These are phyloP conservation scores for Thera obeliscata DNA, from an alignment of 2,888 invertebrate species.

Conservation along the genomic window DNA sequence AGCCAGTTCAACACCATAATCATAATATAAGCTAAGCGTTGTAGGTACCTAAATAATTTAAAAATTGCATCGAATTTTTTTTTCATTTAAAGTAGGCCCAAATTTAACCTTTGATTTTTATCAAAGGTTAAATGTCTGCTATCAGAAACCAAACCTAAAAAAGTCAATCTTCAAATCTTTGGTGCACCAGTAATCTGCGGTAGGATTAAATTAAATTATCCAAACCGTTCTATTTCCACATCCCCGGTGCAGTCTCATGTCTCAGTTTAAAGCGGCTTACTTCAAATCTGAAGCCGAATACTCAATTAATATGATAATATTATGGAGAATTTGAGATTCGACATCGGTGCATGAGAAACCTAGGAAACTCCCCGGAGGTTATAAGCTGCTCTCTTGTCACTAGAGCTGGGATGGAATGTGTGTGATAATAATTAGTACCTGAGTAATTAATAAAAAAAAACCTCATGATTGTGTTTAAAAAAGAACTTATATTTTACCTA, in stretches of 20 bases:
- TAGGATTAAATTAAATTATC: constrained; percentile 7
- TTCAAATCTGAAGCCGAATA: constrained; percentile 60
- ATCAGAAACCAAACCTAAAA: no score
- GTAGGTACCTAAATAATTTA: no score
- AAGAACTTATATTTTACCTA: no score
- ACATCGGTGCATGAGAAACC: constrained; percentile 53
- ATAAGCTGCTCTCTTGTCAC: constrained; percentile 22
- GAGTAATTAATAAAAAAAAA: not conserved
- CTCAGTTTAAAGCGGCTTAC: constrained; percentile 67
- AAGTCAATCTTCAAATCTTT: not conserved
- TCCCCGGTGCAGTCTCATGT: constrained; percentile 33
- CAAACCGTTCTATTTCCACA: constrained; percentile 7
- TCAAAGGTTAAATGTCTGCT: no score
- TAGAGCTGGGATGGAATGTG: constrained; percentile 8
- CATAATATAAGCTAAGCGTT: no score
- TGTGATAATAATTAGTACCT: not conserved
- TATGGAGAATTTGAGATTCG: constrained; percentile 56
- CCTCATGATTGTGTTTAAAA: no score
- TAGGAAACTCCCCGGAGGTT: constrained; percentile 22
- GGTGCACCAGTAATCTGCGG: not conserved
- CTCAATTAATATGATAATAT: constrained; percentile 84
- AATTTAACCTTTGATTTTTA: no score
- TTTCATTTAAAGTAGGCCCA: no score
- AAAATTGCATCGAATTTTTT: no score
- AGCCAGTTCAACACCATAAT: no score